A percentile compares a stretch with the other conserved stretches of the same genome.
phyloP scores from a whole-genome alignment of 2,797 vertebrate genomes.

The Tinamus major region DNA sequence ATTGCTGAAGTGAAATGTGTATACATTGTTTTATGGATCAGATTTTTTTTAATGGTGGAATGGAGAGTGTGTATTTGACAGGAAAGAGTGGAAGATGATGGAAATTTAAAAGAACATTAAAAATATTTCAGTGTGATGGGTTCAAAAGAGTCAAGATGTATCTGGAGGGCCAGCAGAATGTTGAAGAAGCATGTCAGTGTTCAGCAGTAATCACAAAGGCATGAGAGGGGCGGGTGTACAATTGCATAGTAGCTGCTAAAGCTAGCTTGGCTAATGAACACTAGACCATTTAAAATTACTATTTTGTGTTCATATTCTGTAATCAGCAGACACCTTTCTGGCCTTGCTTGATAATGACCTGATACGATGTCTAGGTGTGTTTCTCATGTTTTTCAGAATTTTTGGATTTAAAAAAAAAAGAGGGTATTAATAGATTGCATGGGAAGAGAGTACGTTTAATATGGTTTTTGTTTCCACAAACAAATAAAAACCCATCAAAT shows the following conservation, averaged over 20 bases:
- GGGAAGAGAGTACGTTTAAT: neutral
- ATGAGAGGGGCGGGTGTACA: neutral
- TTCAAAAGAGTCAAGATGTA: neutral
- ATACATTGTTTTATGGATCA: neutral
- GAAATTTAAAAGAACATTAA: neutral
- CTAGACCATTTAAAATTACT: neutral
- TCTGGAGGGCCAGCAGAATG: neutral
- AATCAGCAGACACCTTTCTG: neutral
- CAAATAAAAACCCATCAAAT: neutral
- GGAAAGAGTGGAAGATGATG: neutral
- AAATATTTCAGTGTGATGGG: neutral
- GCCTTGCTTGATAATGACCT: neutral
- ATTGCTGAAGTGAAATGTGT: neutral
- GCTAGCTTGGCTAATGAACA: neutral
- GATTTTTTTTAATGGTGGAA: neutral
- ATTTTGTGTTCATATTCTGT: neutral
- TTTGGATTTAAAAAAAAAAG: neutral
- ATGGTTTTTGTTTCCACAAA: neutral
- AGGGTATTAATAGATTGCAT: neutral
- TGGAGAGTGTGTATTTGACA: neutral
- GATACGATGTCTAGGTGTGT: neutral
- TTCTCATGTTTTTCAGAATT: neutral
- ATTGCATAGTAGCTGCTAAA: neutral
- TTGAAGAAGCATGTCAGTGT: neutral
- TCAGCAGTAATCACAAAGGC: neutral